Percentiles rank a stretch among this genome's conserved stretches.
Conservation (phyloP, 2,797 vertebrate species). For the Pygocentrus nattereri region DNA sequence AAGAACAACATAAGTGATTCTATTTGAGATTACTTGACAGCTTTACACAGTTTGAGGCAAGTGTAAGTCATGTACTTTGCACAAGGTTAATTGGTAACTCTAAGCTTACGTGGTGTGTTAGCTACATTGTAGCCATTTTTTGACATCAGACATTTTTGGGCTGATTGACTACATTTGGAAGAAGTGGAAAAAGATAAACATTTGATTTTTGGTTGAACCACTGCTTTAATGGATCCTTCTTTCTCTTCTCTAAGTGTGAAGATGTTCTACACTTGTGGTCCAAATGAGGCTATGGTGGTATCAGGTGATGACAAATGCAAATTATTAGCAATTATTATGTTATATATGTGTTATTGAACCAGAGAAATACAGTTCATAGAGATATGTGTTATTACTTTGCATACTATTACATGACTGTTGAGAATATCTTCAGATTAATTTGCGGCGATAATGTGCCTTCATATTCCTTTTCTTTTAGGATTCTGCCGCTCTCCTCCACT, state of each 20-base stretch:
- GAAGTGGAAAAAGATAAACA: not conserved
- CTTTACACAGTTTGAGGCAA: too few species aligned
- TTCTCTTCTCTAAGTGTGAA: conserved; percentile 49
- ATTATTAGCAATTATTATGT: not conserved
- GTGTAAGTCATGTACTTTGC: too few species aligned
- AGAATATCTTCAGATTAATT: too few species aligned
- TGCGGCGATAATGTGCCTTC: too few species aligned
- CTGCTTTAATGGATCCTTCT: not conserved
- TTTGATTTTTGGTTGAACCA: not conserved
- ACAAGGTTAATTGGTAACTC: too few species aligned
- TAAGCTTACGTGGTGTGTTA: too few species aligned
- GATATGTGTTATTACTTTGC: not conserved
- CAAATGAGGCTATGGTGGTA: conserved; percentile 94
- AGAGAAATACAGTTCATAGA: not conserved
- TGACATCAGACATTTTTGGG: too few species aligned
- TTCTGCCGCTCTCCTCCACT: conserved; percentile 89
- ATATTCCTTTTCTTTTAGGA: conserved; percentile 72
- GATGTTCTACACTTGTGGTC: conserved; percentile 91
- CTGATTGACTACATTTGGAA: not conserved
- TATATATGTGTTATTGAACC: not conserved
- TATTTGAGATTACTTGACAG: too few species aligned
- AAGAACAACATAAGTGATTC: too few species aligned
- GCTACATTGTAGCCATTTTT: too few species aligned
- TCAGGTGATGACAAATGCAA: conserved; percentile 78
- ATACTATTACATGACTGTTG: too few species aligned